A percentile compares a stretch with the other conserved stretches of the same genome.
Evolutionary conservation across 2,113 vertebrate genomes (phyloP).

Genomic region (Rhinolophus ferrumequinum): DNA sequence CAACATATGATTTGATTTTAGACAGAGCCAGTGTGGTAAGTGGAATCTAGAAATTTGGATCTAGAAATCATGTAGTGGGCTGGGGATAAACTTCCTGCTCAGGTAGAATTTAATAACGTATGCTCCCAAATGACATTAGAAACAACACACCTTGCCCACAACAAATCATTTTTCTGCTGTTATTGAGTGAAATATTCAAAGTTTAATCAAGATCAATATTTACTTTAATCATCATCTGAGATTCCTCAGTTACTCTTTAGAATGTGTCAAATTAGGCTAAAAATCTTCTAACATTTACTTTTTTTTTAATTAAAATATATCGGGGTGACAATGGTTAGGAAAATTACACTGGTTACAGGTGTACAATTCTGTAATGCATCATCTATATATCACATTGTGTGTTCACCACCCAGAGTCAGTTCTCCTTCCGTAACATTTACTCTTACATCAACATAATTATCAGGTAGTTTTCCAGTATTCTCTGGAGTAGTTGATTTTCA

Average conservation of each 20-base stretch:
- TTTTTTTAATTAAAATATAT: no score
- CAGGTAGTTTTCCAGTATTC: neutral
- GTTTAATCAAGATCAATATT: neutral
- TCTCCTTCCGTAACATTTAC: neutral
- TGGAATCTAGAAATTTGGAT: neutral
- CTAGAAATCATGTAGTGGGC: neutral
- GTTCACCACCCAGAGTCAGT: no score
- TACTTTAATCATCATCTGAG: neutral
- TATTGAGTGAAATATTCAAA: neutral
- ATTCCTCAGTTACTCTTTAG: neutral
- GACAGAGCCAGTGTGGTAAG: neutral
- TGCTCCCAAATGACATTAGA: neutral
- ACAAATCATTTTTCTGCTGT: neutral
- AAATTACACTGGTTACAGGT: no score
- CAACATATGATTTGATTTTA: neutral
- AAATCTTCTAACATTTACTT: no score
- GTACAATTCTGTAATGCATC: no score
- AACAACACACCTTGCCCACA: neutral
- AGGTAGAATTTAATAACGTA: neutral
- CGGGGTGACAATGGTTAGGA: no score
- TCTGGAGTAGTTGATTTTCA: constrained; percentile 4
- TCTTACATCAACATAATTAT: neutral
- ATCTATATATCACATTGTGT: no score
- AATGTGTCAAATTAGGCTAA: neutral
- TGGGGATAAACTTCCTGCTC: neutral